Base-by-base conservation (phyloP, 2,888 invertebrate genomes). In the Calameuta idolon region DNA sequence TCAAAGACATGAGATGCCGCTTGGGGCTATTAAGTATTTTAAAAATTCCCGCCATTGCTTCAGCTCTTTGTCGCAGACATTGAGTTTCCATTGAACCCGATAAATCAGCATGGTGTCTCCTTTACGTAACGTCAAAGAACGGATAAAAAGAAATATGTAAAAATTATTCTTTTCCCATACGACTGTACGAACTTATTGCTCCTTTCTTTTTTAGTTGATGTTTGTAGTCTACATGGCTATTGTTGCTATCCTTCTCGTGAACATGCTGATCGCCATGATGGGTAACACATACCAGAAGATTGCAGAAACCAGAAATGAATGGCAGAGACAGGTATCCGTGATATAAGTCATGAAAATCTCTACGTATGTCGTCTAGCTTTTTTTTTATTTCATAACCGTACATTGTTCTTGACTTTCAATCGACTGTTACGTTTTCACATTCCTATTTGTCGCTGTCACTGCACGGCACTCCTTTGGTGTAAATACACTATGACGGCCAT, bases 251-350 rank as follows among this genome's bases (percentile, higher is more conserved):
- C 93, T 99, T 55, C 93, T 99, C 79, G 97, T 99, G 76, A 99
- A 99, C 93, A 98, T 99, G 98, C 93, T 99, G 92, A 99, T 99
- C 88, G 99, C 99, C 82, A 99, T 99, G 99, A 99, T 99, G 99
- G 99, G 99, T 0, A 99, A 99, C 92, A 99, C 99, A 4, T 99
- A 99, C 91, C 98, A 98, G 91, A 97, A 98, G 92, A 98, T 99
- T 85, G 98, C 98, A 0, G 98, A 98, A 92, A 98, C 98, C 0
- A 94, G 97, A 84, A 99, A 99, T 91, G 99, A 99, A 92, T 99
- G 99, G 98, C 98, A 99, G 92, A 93, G 99, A 89, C 96, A 96
- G 93, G 95, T 95, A 91, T 87, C 77, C 55, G 2, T 55, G 9
- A 55, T 23, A 55, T 9, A 5, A 5, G n/a, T n/a, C n/a, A n/a